A percentile compares a stretch with the other conserved stretches of the same genome.
Evolutionary conservation across 1,140 invertebrate species (phyloP).

Genomic region (Mamestra configurata): DNA sequence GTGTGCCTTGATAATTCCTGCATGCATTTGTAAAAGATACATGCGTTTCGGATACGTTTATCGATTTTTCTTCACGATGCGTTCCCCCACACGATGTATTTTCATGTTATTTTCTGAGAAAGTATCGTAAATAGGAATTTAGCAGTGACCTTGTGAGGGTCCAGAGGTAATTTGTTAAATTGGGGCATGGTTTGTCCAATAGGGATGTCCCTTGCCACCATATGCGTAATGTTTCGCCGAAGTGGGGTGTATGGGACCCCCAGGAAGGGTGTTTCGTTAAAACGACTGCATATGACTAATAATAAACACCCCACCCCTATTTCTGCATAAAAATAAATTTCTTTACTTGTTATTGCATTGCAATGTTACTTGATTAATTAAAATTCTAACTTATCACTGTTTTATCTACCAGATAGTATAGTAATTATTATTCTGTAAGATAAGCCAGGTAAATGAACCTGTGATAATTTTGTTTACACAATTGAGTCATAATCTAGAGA

Average conservation of each 20-base stretch:
- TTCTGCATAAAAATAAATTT: constrained; percentile 31
- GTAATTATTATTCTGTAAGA: background rate
- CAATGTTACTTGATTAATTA: background rate
- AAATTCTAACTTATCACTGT: constrained; percentile 8
- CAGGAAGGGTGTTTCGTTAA: constrained; percentile 57
- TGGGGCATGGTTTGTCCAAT: constrained; percentile 51
- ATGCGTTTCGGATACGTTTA: constrained; percentile 50
- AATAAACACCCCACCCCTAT: constrained; percentile 62
- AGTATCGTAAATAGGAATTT: constrained; percentile 37
- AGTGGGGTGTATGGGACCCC: constrained; percentile 69
- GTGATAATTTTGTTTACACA: constrained; percentile 3
- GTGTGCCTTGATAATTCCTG: constrained; percentile 54
- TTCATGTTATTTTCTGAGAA: constrained; percentile 51
- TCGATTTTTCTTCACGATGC: constrained; percentile 61
- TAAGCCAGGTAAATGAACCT: constrained; percentile 25
- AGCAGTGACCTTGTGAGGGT: constrained; percentile 54
- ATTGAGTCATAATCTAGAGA: constrained; percentile 31
- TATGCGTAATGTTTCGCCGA: constrained; percentile 69
- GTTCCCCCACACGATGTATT: constrained; percentile 59
- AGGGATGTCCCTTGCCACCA: constrained; percentile 44
- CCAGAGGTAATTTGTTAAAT: constrained; percentile 57
- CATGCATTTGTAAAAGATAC: constrained; percentile 45
- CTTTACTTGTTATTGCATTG: constrained; percentile 1
- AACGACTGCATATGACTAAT: constrained; percentile 68
- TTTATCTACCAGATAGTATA: constrained; percentile 1